phyloP scores from a whole-genome alignment of 2,888 invertebrate species.

The Cosmorhoe ocellata region DNA sequence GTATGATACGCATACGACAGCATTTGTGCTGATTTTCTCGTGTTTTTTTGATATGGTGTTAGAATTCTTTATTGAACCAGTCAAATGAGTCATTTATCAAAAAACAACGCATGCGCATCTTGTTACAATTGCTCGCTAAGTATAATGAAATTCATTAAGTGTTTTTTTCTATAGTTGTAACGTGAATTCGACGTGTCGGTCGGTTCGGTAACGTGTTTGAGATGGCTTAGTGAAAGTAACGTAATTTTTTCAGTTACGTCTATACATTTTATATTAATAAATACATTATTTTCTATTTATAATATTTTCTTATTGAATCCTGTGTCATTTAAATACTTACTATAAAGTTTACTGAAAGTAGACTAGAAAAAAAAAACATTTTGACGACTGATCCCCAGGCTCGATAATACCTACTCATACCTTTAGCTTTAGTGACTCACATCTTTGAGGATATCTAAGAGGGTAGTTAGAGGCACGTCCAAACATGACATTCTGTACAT shows the following conservation, averaged over 20 bases:
- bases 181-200: conserved; percentile 41
- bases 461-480: no score
- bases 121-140: conserved; percentile 48
- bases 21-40: no score
- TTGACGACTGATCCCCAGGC: no score
- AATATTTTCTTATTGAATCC: conserved; percentile 3
- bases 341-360: no score
- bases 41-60: not conserved
- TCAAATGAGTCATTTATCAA: not conserved
- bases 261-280: conserved; percentile 78
- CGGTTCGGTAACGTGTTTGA: conserved; percentile 56
- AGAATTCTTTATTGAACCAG: no score
- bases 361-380: no score
- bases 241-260: conserved; percentile 67
- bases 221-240: conserved; percentile 59
- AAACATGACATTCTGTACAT: no score
- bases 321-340: no score
- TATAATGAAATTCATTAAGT: conserved; percentile 34
- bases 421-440: no score
- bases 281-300: conserved; percentile 71
- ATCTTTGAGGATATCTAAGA: no score
- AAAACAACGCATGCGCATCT: not conserved
- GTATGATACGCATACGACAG: no score
- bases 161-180: conserved; percentile 17
- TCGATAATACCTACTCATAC: no score